Evolutionary conservation across 2,888 invertebrate species (phyloP).

Genomic region (Napeogenes sylphis): DNA sequence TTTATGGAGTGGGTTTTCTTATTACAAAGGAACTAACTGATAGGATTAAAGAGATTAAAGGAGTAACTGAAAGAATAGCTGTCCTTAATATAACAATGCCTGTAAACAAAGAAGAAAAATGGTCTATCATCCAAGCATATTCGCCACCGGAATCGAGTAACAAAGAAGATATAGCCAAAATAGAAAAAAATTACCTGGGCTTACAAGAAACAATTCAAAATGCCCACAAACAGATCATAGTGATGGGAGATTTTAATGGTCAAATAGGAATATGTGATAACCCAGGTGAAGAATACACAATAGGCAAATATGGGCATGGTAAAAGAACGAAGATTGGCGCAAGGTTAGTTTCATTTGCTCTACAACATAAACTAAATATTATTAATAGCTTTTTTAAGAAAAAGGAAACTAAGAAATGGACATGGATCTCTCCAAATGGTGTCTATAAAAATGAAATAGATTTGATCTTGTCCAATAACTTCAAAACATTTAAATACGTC

Average conservation of each 20-base stretch:
- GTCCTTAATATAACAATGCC: constrained; percentile 8
- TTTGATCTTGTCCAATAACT: constrained; percentile 1
- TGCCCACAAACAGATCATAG: constrained; percentile 10
- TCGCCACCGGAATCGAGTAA: no score
- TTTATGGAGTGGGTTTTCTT: constrained; percentile 5
- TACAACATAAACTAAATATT: constrained; percentile 8
- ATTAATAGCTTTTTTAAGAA: constrained; percentile 19
- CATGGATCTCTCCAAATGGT: not conserved
- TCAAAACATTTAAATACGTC: constrained; percentile 7
- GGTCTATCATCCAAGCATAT: no score
- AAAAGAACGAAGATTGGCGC: no score
- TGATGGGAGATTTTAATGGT: constrained; percentile 11
- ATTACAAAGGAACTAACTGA: constrained; percentile 10
- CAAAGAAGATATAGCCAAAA: constrained; percentile 16
- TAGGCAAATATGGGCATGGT: no score
- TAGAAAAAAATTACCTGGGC: not conserved
- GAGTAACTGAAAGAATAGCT: constrained; percentile 9
- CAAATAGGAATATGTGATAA: no score
- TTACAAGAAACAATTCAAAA: constrained; percentile 9
- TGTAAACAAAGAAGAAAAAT: not conserved
- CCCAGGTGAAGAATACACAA: no score
- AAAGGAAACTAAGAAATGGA: constrained; percentile 16
- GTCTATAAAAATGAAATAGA: constrained; percentile 1
- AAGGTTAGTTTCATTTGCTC: no score
- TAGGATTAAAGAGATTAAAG: constrained; percentile 8